Evolutionary conservation across 2,113 vertebrate genomes (phyloP), one percentile per base, ranked within the genome.

Genomic region (Microtus richardsoni): DNA sequence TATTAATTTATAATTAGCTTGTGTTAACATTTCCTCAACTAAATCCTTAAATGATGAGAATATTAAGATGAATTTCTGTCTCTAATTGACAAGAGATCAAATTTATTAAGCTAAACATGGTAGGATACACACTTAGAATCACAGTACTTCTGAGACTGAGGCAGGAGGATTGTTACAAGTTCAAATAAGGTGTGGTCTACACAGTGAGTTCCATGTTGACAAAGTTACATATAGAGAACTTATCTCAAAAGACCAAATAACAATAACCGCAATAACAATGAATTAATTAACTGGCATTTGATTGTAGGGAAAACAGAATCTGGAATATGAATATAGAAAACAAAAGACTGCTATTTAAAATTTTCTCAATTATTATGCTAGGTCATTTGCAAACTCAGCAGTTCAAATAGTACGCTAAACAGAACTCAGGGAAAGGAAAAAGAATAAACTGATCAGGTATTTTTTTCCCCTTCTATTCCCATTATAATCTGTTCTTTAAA

Each of bases 261-360:
- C 21, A 49, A 4, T 49, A 30, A 78, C 17, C 33, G 26, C 28
- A 78, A 33, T 6, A 75, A 75, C 14, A 89, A 54, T 54, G 4
- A 58, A 83, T n/a, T 82, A 78, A 83, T n/a, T 82, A 78, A 92
- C 60, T 95, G 44, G 58, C 7, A 92, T 52, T 90, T 84, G 13
- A 41, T 36, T 85, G 3, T 39, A 88, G 1, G 28, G 41, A 52
- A 92, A 93, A 91, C 16, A 83, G 84, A 96, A 84, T 64, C 47
- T 73, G 79, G 39, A n/a, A 7, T 44, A 22, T 60, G 9, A 95
- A 85, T 75, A 90, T 22, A 12, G 17, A 95, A 94, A 92, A 80
- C 13, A 87, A 73, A 13, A 62, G 47, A 41, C 52, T 74, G 87
- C 30, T 70, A 62, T 80, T n/a, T 85, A 88, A 64, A 71, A 78